Evolutionary conservation across 1,140 invertebrate species (phyloP).

Genomic region (Rhysida immarginata): DNA sequence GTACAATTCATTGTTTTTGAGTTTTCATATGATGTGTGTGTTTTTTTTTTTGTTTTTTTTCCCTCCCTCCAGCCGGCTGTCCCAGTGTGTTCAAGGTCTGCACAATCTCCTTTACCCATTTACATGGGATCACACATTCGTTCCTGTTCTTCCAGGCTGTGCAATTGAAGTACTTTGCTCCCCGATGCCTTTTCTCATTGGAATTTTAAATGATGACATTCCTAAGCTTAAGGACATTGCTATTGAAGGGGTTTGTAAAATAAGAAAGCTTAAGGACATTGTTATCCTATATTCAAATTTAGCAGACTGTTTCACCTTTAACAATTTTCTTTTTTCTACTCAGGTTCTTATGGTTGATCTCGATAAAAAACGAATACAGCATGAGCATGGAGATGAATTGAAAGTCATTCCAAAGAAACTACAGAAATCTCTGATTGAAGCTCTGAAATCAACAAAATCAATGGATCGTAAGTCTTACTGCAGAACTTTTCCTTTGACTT

Average conservation of each 20-base stretch:
- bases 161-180: constrained; percentile 53
- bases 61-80: constrained; percentile 42
- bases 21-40: too few relatives aligned
- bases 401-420: constrained; percentile 44
- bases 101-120: constrained; percentile 61
- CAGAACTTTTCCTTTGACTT: too few relatives aligned
- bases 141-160: constrained; percentile 50
- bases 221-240: too few relatives aligned
- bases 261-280: too few relatives aligned
- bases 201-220: constrained; percentile 37
- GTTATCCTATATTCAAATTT: neutral
- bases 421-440: constrained; percentile 40
- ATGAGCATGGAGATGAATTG: constrained; percentile 42
- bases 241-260: too few relatives aligned
- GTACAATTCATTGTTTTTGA: too few relatives aligned
- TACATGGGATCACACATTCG: constrained; percentile 60
- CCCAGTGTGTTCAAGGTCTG: constrained; percentile 53
- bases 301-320: constrained; percentile 16
- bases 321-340: constrained; percentile 17
- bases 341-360: constrained; percentile 48
- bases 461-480: too few relatives aligned
- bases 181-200: constrained; percentile 57
- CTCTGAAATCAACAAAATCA: constrained; percentile 41
- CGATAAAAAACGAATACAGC: constrained; percentile 38
- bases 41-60: constrained; percentile 8